Conservation (phyloP, 2,888 invertebrate genomes). For the Dynastes maya region DNA sequence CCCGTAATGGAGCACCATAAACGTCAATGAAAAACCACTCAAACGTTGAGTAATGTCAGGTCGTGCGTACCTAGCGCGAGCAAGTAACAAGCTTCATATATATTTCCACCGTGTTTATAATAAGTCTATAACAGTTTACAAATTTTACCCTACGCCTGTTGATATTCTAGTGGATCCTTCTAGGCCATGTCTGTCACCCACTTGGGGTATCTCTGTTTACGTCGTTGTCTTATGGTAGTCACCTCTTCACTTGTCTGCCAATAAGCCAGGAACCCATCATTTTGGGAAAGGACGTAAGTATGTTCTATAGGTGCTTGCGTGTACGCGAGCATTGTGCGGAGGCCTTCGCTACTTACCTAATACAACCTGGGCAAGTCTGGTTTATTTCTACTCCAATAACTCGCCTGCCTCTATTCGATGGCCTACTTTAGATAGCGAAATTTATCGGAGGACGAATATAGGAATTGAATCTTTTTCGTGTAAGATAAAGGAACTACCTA, state of each 20-base stretch:
- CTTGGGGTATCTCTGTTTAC: slow-evolving; percentile 59
- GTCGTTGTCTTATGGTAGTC: slow-evolving; percentile 55
- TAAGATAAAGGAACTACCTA: too few relatives aligned
- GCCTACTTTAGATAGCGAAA: slow-evolving; percentile 41
- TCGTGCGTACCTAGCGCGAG: neutral
- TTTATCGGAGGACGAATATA: slow-evolving; percentile 5
- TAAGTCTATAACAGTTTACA: slow-evolving; percentile 63
- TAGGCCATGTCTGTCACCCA: slow-evolving; percentile 60
- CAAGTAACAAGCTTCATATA: neutral
- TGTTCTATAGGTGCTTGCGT: neutral
- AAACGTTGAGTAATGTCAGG: slow-evolving; percentile 29
- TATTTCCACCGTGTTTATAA: slow-evolving; percentile 62
- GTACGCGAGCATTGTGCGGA: slow-evolving; percentile 4
- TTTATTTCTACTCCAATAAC: slow-evolving; percentile 54
- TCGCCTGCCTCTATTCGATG: slow-evolving; percentile 48
- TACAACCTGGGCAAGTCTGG: slow-evolving; percentile 57
- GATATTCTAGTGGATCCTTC: slow-evolving; percentile 55
- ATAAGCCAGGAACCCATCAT: slow-evolving; percentile 54
- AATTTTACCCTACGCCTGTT: slow-evolving; percentile 56
- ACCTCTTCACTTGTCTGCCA: slow-evolving; percentile 60
- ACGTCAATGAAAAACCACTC: slow-evolving; percentile 17
- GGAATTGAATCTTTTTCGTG: neutral
- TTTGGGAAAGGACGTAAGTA: neutral
- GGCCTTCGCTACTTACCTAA: slow-evolving; percentile 20
- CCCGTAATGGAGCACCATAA: slow-evolving; percentile 14